phyloP scores from a whole-genome alignment of 2,113 vertebrate genomes.

The Chaetodon trifascialis region DNA sequence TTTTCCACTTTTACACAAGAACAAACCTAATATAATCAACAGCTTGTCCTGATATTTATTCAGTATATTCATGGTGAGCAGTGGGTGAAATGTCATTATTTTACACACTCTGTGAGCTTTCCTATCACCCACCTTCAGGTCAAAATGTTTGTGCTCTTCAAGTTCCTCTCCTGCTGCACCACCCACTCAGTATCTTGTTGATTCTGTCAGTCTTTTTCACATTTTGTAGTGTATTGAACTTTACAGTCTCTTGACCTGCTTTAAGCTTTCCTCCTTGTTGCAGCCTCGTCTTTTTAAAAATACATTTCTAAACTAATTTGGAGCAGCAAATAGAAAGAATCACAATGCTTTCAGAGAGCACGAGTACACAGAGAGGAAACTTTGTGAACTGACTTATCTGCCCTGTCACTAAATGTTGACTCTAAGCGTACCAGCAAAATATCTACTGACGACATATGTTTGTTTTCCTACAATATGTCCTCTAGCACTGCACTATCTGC shows the following conservation, averaged over 20 bases:
- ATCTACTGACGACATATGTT: background rate
- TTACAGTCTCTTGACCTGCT: background rate
- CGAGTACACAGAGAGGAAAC: background rate
- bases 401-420: background rate
- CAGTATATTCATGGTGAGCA: background rate
- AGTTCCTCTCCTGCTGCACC: background rate
- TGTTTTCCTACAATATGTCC: background rate
- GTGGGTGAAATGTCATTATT: background rate
- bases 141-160: background rate
- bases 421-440: background rate
- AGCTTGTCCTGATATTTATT: background rate
- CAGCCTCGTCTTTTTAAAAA: too few species aligned
- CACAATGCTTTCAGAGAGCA: background rate
- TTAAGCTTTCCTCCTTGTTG: background rate
- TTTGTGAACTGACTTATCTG: background rate
- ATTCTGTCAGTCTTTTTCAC: background rate
- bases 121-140: background rate
- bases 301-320: background rate
- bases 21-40: background rate
- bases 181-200: background rate
- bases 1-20: background rate
- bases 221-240: background rate
- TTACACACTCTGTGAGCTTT: background rate
- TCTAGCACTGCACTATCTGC: background rate
- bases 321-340: background rate